Conservation (phyloP, 2,113 vertebrate genomes). For the Urocolius indicus region DNA sequence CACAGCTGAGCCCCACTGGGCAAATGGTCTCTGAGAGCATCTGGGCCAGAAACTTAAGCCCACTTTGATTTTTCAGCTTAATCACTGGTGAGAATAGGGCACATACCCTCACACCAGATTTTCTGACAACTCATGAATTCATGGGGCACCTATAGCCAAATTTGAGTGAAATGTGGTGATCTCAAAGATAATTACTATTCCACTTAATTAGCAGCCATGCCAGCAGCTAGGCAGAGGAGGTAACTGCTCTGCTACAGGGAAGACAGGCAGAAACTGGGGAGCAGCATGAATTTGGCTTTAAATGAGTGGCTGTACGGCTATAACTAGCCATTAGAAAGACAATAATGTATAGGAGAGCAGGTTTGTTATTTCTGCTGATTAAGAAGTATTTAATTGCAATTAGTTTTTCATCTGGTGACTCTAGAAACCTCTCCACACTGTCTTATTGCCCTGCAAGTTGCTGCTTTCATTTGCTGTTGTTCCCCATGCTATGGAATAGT, state of each 20-base stretch:
- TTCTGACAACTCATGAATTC: background rate
- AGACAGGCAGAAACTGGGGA: background rate
- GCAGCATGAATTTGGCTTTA: background rate
- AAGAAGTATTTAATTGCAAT: background rate
- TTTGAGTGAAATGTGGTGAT: background rate
- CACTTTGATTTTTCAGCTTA: background rate
- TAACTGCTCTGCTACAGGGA: background rate
- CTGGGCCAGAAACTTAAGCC: background rate
- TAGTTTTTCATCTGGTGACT: background rate
- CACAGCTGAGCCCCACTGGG: background rate
- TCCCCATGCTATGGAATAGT: rapidly evolving
- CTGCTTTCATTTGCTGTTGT: background rate
- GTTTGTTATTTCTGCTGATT: background rate
- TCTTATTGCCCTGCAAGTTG: background rate
- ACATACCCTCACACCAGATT: background rate
- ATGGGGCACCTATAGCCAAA: background rate
- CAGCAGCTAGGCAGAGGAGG: background rate
- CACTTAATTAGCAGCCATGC: background rate
- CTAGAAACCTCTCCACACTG: background rate
- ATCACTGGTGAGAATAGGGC: background rate
- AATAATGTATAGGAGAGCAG: background rate
- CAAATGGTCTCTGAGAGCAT: rapidly evolving
- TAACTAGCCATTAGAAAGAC: background rate
- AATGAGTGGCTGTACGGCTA: background rate
- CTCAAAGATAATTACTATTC: background rate